Percentiles rank a stretch among this genome's conserved stretches.
phyloP scores from a whole-genome alignment of 2,888 invertebrate species.

The Cremastobaeus sp. region DNA sequence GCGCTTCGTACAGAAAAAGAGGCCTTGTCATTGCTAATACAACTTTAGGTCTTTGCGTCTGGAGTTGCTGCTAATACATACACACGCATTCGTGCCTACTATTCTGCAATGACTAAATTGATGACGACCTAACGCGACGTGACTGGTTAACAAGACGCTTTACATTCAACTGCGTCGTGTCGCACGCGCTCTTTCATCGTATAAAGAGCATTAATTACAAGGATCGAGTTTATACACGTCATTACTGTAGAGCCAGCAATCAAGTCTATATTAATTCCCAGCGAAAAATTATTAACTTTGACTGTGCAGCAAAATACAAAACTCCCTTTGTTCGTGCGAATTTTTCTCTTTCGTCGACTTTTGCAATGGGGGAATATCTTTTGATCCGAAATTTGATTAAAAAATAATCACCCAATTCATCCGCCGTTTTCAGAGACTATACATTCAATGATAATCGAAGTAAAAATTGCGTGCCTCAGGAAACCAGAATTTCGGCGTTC shows the following conservation, averaged over 20 bases:
- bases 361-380: too few species aligned
- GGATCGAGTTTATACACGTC: conserved; percentile 28
- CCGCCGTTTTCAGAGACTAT: too few species aligned
- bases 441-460: too few species aligned
- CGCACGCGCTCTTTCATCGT: conserved; percentile 46
- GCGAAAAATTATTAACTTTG: conserved; percentile 12
- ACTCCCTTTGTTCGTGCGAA: background rate
- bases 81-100: conserved; percentile 11
- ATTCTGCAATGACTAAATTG: conserved; percentile 48
- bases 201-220: conserved; percentile 49
- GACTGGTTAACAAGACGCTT: conserved; percentile 55
- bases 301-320: too few species aligned
- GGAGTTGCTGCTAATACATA: conserved; percentile 11
- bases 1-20: conserved; percentile 27
- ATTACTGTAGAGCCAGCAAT: background rate
- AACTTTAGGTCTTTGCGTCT: conserved; percentile 47
- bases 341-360: too few species aligned
- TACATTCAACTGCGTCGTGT: conserved; percentile 43
- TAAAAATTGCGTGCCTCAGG: too few species aligned
- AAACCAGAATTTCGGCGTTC: too few species aligned
- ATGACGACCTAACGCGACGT: conserved; percentile 46
- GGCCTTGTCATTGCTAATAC: conserved; percentile 44
- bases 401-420: too few species aligned
- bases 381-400: too few species aligned
- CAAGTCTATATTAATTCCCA: conserved; percentile 7